These are phyloP conservation scores for Leptatherina wallacei DNA, from an alignment of 2,797 vertebrate species.

Conservation along the genomic window DNA sequence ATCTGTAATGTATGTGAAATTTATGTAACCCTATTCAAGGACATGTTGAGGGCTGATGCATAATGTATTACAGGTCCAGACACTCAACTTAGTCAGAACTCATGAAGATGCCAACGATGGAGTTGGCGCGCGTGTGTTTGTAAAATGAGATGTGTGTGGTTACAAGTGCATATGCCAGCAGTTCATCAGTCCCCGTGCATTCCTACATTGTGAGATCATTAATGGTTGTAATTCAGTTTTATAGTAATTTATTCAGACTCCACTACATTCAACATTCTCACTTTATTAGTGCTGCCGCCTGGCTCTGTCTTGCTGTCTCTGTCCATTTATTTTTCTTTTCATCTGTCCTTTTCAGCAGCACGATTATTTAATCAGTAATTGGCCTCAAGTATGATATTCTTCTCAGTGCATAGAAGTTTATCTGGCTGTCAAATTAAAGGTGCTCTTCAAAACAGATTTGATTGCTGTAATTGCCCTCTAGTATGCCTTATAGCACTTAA, in stretches of 20 bases:
- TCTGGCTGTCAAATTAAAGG: conserved; percentile 51
- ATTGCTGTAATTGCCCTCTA: conserved; percentile 40
- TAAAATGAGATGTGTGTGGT: conserved; percentile 14
- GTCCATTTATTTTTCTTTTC: conserved; percentile 47
- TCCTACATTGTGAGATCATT: conserved; percentile 27
- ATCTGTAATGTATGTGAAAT: conserved; percentile 80
- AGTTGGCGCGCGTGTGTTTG: conserved; percentile 33
- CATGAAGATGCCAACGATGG: conserved; percentile 59
- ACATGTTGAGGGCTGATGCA: conserved; percentile 72
- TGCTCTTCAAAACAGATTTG: conserved; percentile 47
- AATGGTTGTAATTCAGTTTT: conserved; percentile 41
- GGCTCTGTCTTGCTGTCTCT: conserved; percentile 17
- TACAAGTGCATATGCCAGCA: conserved; percentile 4
- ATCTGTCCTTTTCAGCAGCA: conserved; percentile 46
- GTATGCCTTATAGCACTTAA: conserved; percentile 2
- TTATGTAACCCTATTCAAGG: conserved; percentile 76
- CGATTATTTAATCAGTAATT: conserved; percentile 59
- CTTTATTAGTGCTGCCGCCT: conserved; percentile 26
- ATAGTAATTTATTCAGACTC: conserved; percentile 27
- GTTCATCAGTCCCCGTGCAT: conserved; percentile 12
- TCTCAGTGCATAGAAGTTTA: conserved; percentile 37
- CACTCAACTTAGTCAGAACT: conserved; percentile 39
- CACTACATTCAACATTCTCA: conserved; percentile 15
- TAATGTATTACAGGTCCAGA: conserved; percentile 70
- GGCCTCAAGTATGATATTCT: conserved; percentile 33